Percentiles rank a stretch among this genome's conserved stretches.
These are phyloP conservation scores for Pyrgilauda ruficollis DNA, from an alignment of 2,113 vertebrate species.

Conservation along the genomic window DNA sequence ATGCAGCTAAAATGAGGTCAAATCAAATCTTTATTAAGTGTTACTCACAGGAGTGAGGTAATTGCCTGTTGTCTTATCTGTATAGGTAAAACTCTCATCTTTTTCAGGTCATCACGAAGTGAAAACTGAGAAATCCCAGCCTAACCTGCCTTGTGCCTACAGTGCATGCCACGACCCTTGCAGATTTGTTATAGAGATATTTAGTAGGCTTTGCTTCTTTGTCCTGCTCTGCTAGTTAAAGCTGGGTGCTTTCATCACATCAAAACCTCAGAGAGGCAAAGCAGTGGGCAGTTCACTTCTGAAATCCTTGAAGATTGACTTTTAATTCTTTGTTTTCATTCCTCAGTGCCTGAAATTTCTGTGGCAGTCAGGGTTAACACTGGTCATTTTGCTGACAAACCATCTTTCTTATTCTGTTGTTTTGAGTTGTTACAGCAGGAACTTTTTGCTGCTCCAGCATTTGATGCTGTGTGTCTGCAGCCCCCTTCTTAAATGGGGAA, in stretches of 20 bases:
- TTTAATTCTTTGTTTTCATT: neutral
- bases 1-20: neutral
- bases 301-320: neutral
- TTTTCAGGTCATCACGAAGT: neutral
- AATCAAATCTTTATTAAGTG: neutral
- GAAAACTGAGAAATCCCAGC: neutral
- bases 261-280: neutral
- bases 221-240: neutral
- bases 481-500: neutral
- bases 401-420: neutral
- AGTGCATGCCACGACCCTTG: neutral
- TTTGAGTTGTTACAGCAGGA: neutral
- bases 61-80: neutral
- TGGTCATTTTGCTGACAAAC: neutral
- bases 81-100: neutral
- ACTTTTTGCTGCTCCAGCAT: accelerated
- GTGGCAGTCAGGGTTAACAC: neutral
- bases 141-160: neutral
- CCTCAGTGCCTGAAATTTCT: neutral
- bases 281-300: neutral
- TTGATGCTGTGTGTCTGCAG: neutral
- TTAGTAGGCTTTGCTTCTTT: neutral
- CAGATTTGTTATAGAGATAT: neutral
- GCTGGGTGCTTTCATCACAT: neutral
- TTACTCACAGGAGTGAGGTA: neutral